These are phyloP conservation scores for Phengaris alcon DNA, from an alignment of 2,888 invertebrate species.

Conservation along the genomic window DNA sequence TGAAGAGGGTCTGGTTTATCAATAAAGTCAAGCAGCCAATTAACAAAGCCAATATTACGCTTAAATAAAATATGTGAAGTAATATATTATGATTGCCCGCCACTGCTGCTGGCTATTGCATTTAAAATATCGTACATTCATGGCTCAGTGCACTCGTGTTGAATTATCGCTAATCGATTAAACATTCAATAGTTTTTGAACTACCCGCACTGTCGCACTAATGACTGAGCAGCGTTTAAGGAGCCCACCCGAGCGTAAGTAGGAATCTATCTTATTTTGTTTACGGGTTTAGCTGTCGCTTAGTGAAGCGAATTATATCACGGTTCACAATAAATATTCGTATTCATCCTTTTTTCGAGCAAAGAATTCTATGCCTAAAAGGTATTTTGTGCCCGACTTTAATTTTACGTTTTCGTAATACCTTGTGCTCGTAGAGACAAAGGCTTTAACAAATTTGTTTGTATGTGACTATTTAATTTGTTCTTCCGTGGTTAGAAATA, in stretches of 20 bases:
- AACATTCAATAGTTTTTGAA: conserved; percentile 31
- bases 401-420: neutral
- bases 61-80: conserved; percentile 63
- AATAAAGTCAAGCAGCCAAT: conserved; percentile 53
- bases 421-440: neutral
- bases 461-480: too few relatives aligned
- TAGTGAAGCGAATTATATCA: neutral
- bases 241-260: neutral
- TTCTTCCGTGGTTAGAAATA: too few relatives aligned
- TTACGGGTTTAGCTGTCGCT: neutral
- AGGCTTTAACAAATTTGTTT: too few relatives aligned
- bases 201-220: conserved; percentile 27
- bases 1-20: conserved; percentile 10
- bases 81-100: conserved; percentile 61
- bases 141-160: conserved; percentile 48
- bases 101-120: conserved; percentile 57
- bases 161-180: conserved; percentile 49
- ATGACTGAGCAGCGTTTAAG: conserved; percentile 24
- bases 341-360: neutral
- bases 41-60: conserved; percentile 57
- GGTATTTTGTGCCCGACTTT: neutral
- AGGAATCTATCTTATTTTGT: neutral
- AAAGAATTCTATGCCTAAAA: neutral
- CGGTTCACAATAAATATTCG: neutral
- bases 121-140: conserved; percentile 66